phyloP scores from a whole-genome alignment of 2,797 vertebrate genomes.

The Artibeus jamaicensis region DNA sequence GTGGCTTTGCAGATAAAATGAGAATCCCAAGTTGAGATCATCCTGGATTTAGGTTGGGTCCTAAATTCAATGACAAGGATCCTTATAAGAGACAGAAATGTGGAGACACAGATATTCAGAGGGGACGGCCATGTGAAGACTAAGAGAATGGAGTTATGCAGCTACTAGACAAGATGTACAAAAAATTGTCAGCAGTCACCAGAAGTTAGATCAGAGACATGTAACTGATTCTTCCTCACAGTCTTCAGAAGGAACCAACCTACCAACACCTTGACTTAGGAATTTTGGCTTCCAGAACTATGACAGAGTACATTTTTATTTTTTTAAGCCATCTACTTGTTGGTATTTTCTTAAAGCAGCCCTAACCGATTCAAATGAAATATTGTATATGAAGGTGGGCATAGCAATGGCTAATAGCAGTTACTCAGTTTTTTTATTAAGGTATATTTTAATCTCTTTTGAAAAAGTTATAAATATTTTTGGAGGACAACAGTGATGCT shows the following conservation, averaged over 20 bases:
- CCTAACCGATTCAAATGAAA: background rate
- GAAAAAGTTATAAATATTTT: background rate
- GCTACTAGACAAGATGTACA: background rate
- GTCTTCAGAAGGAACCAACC: background rate
- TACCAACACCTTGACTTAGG: background rate
- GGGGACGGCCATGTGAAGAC: background rate
- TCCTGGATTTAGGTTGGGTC: background rate
- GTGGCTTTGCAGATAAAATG: background rate
- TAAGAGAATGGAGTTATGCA: background rate
- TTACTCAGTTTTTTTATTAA: background rate
- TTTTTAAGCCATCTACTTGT: background rate
- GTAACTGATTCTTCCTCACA: background rate
- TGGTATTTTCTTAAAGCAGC: background rate
- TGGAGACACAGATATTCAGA: background rate
- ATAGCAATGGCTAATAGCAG: background rate
- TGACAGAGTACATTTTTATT: background rate
- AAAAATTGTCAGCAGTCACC: background rate
- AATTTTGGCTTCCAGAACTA: background rate
- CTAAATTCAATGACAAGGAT: background rate
- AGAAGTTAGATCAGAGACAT: background rate
- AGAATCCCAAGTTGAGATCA: background rate
- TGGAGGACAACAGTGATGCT: background rate
- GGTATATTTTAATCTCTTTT: conserved; percentile 19
- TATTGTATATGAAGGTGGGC: background rate
- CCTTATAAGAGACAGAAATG: background rate